Evolutionary conservation across 2,797 vertebrate species (phyloP).

Genomic region (Craterocephalus amniculus): DNA sequence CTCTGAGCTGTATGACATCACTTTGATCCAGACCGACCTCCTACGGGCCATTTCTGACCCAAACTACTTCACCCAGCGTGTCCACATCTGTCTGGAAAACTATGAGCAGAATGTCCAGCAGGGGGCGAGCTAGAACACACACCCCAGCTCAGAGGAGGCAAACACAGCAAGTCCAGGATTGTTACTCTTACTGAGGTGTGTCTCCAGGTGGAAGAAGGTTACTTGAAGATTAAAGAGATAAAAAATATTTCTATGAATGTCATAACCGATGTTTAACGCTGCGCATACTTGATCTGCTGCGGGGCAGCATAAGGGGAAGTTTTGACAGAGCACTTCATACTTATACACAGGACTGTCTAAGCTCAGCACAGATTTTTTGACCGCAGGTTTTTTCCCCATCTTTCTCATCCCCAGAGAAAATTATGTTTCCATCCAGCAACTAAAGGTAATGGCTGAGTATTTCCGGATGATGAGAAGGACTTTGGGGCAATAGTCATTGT

Average conservation of each 20-base stretch:
- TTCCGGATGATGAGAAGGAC: not conserved
- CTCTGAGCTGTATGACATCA: constrained; percentile 85
- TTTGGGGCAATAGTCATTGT: not conserved
- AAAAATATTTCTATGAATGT: not conserved
- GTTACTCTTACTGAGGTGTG: not conserved
- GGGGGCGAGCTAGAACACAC: constrained; percentile 48
- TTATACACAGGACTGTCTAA: constrained; percentile 2
- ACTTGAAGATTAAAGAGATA: not conserved
- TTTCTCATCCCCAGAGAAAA: not conserved
- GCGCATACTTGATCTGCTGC: not conserved
- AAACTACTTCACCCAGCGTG: constrained; percentile 84
- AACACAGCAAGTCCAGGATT: not conserved
- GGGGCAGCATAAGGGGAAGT: not conserved
- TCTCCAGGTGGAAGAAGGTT: not conserved
- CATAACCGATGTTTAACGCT: not conserved
- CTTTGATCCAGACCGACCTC: constrained; percentile 89
- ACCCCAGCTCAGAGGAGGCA: not conserved
- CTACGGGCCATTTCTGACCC: constrained; percentile 87
- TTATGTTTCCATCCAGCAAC: constrained; percentile 16
- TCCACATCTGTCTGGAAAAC: constrained; percentile 87
- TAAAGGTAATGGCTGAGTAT: constrained; percentile 26
- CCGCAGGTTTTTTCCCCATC: not conserved
- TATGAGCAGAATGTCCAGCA: constrained; percentile 85
- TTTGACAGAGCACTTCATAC: not conserved
- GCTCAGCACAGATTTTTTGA: constrained; percentile 5